Evolutionary conservation across 2,113 vertebrate genomes (phyloP).

Genomic region (Tetrao urogallus): DNA sequence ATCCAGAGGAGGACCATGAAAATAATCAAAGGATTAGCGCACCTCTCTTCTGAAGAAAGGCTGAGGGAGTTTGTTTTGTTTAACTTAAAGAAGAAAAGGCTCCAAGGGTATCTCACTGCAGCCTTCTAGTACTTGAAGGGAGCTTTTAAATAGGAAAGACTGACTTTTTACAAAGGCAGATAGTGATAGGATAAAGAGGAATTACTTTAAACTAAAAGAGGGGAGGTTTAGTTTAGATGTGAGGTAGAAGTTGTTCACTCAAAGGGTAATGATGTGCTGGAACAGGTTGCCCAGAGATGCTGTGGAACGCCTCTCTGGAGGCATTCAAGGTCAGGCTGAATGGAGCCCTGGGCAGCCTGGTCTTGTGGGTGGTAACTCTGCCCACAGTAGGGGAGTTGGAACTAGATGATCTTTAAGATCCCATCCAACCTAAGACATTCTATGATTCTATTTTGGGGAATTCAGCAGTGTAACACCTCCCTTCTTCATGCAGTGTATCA

Average conservation of each 20-base stretch:
- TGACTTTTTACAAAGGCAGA: too few relatives aligned
- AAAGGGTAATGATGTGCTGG: too few relatives aligned
- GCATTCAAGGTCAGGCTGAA: background rate
- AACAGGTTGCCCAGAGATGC: too few relatives aligned
- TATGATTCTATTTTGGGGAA: background rate
- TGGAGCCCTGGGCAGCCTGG: background rate
- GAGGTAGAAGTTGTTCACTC: too few relatives aligned
- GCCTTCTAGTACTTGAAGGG: background rate
- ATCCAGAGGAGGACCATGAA: too few relatives aligned
- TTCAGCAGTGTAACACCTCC: background rate
- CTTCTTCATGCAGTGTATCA: background rate
- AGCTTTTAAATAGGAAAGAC: background rate
- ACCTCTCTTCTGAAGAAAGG: background rate
- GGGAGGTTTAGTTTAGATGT: too few relatives aligned
- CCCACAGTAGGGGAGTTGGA: background rate
- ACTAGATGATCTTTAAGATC: background rate
- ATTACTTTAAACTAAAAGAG: too few relatives aligned
- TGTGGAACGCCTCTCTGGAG: background rate
- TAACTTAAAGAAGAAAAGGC: background rate
- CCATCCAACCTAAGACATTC: background rate
- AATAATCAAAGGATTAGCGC: too few relatives aligned
- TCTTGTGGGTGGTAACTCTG: background rate
- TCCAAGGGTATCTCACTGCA: background rate
- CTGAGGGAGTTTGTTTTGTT: background rate
- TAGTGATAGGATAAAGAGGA: too few relatives aligned